Percentiles rank a stretch among this genome's conserved stretches.
phyloP scores from a whole-genome alignment of 2,797 vertebrate species.

The Salarias fasciatus region DNA sequence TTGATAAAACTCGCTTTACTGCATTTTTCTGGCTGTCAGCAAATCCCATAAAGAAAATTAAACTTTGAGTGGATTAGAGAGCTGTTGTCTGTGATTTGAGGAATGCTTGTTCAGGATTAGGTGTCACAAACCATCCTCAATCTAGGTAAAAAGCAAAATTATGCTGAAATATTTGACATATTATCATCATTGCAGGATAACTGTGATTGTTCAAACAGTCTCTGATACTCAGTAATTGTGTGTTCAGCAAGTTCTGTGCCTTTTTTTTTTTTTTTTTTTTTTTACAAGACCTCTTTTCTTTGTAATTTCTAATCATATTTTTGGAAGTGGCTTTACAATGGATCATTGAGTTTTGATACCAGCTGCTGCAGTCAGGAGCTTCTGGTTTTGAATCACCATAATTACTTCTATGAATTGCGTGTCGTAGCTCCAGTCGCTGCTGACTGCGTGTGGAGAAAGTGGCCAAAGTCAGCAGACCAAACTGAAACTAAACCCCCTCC shows the following conservation, averaged over 20 bases:
- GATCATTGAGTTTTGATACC: slow-evolving; percentile 25
- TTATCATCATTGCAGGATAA: too few species aligned
- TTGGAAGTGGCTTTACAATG: slow-evolving; percentile 21
- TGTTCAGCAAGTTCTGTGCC: neutral
- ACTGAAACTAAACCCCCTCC: neutral
- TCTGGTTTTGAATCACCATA: slow-evolving; percentile 27
- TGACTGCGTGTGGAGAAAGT: slow-evolving; percentile 6
- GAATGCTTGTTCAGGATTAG: too few species aligned
- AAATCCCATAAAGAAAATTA: slow-evolving; percentile 18
- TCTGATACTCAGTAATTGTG: too few species aligned
- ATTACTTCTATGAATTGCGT: slow-evolving; percentile 20
- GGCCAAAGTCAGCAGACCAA: slow-evolving; percentile 2
- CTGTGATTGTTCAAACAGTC: too few species aligned
- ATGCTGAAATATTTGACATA: too few species aligned
- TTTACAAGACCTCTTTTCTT: neutral
- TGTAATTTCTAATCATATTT: slow-evolving; percentile 5
- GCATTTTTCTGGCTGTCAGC: slow-evolving; percentile 10
- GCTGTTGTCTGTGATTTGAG: neutral
- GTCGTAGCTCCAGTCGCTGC: neutral
- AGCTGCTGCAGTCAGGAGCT: slow-evolving; percentile 6
- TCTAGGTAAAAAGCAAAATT: too few species aligned
- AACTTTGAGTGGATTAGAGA: slow-evolving; percentile 3
- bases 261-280: too few species aligned
- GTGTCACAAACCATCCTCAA: too few species aligned
- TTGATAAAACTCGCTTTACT: slow-evolving; percentile 6